A percentile compares a stretch with the other conserved stretches of the same genome.
These are phyloP conservation scores for Peromyscus polionotus DNA, from an alignment of 2,113 vertebrate genomes.

Conservation along the genomic window DNA sequence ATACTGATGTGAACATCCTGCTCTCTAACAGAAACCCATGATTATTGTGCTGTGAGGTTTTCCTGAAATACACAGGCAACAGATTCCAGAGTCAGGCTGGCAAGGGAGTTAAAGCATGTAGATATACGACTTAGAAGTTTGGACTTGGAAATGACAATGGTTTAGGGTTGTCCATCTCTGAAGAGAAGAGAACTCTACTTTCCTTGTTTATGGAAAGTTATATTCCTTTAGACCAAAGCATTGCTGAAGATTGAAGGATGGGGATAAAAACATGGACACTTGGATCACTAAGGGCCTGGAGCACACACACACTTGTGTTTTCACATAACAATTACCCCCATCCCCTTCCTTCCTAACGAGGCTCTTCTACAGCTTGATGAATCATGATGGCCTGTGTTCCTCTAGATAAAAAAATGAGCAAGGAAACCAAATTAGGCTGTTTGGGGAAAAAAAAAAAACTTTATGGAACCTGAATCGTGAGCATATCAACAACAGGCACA, in stretches of 20 bases:
- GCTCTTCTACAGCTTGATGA: neutral
- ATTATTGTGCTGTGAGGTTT: neutral
- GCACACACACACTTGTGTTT: neutral
- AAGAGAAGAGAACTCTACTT: constrained; percentile 2
- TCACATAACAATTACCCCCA: neutral
- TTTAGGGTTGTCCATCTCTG: neutral
- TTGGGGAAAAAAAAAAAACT: neutral
- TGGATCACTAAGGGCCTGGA: neutral
- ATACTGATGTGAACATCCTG: too few species aligned
- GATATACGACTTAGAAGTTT: neutral
- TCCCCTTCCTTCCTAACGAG: neutral
- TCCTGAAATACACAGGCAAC: neutral
- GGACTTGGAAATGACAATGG: neutral
- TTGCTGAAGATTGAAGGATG: neutral
- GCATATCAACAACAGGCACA: neutral
- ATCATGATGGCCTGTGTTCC: neutral
- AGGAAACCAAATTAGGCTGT: neutral
- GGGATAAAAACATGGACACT: neutral
- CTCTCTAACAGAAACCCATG: neutral
- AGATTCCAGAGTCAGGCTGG: neutral
- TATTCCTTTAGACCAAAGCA: neutral
- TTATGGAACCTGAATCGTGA: neutral
- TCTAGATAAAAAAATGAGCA: neutral
- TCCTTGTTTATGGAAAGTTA: neutral
- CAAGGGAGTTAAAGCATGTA: neutral